A percentile compares a stretch with the other conserved stretches of the same genome.
These are phyloP conservation scores for Centropyge bicolor DNA, from an alignment of 2,797 vertebrate species.

Conservation along the genomic window DNA sequence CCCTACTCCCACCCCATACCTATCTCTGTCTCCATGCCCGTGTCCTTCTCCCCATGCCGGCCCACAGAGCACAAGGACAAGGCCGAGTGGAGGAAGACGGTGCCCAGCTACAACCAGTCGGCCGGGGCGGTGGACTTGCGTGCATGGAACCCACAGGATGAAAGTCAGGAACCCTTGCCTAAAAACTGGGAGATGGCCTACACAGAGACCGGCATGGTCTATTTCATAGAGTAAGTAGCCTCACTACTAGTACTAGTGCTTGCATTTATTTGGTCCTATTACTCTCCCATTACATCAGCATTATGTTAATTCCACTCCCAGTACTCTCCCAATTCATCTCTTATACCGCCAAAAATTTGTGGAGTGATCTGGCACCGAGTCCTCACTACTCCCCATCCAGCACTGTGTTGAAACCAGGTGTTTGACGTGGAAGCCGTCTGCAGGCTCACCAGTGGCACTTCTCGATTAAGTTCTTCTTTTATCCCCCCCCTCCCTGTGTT, in stretches of 20 bases:
- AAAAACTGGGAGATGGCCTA: conserved; percentile 99
- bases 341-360: conserved; percentile 15
- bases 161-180: conserved; percentile 93
- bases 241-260: conserved; percentile 22
- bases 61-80: conserved; percentile 89
- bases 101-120: conserved; percentile 97
- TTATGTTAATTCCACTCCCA: conserved; percentile 17
- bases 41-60: conserved; percentile 58
- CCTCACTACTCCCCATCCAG: conserved; percentile 4
- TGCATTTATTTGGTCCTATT: conserved; percentile 43
- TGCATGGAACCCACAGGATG: conserved; percentile 89
- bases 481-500: conserved; percentile 54
- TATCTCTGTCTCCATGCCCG: conserved; percentile 71
- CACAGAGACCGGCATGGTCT: conserved; percentile 97
- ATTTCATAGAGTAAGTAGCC: conserved; percentile 98
- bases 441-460: conserved; percentile 5
- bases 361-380: conserved; percentile 31
- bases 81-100: conserved; percentile 92
- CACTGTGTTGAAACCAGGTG: conserved; percentile 24
- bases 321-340: conserved; percentile 25
- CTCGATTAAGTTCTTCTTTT: conserved; percentile 46
- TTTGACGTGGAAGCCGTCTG: conserved; percentile 10
- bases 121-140: conserved; percentile 90
- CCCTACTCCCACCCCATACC: conserved; percentile 70
- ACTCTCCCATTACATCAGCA: conserved; percentile 43